phyloP scores from a whole-genome alignment of 2,888 invertebrate genomes.

The Alviniconcha strummeri region DNA sequence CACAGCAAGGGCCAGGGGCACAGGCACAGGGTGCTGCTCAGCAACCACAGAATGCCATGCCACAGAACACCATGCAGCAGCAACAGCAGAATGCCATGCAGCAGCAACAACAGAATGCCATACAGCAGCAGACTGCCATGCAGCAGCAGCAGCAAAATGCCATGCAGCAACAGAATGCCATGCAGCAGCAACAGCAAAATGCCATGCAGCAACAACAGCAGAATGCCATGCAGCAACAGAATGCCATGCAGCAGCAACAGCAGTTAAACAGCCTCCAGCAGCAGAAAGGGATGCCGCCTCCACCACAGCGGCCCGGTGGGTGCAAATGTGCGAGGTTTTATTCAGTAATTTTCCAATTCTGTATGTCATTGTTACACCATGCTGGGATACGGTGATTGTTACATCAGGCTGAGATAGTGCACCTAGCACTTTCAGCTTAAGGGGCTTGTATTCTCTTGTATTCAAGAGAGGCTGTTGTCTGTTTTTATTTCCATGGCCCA shows the following conservation, averaged over 20 bases:
- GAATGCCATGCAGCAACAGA: conserved; percentile 13
- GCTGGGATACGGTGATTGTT: too few relatives aligned
- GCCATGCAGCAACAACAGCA: not conserved
- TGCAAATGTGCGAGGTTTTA: too few relatives aligned
- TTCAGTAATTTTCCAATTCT: too few relatives aligned
- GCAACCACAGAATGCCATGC: too few relatives aligned
- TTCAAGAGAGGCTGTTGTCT: too few relatives aligned
- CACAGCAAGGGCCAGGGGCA: conserved; percentile 19
- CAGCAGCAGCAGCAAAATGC: conserved; percentile 15
- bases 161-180: conserved; percentile 19
- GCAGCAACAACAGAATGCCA: not conserved
- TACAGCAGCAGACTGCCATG: not conserved
- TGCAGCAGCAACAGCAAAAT: conserved; percentile 1
- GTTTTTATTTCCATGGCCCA: too few relatives aligned
- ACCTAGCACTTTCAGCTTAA: too few relatives aligned
- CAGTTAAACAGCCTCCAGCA: conserved; percentile 7
- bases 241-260: conserved; percentile 4
- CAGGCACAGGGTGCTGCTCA: conserved; percentile 7
- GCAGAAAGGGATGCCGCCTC: not conserved
- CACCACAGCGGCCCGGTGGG: conserved; percentile 1
- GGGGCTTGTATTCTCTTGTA: too few relatives aligned
- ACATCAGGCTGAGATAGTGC: too few relatives aligned
- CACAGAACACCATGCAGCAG: not conserved
- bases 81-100: conserved; percentile 2
- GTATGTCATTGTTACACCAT: too few relatives aligned